Evolutionary conservation across 2,888 invertebrate species (phyloP), one percentile per base, ranked within the genome.

Genomic region (Napeogenes inachia): DNA sequence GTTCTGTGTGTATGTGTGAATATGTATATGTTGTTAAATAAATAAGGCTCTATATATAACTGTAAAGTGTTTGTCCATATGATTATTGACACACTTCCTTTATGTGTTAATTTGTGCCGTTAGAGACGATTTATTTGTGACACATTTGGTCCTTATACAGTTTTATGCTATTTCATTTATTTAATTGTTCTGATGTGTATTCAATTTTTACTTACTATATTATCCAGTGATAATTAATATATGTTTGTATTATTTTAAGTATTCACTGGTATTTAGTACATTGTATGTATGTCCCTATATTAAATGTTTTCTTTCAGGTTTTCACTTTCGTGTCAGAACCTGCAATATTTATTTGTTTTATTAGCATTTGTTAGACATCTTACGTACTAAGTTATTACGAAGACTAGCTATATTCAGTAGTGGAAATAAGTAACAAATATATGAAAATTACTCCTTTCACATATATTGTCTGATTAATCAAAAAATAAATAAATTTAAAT

Each of bases 261-360:
- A 21, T 21, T 21, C 21, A 21, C 21, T 21, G 21, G 21, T 21
- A 21, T 21, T 21, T 21, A 21, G 21, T 21, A 21, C 21, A 50
- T n/a, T 12, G 30, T 50, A 30, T 30, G 21, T 50, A 30, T 50
- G 30, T 30, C 4, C 30, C 8, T 21, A 50, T 50, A n/a, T 42
- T 42, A 42, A 42, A 42, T 42, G 38, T 50, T 50, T 50, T 30
- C 30, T 50, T 50, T 50, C 50, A 50, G 50, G 10, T 30, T 50
- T 50, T 50, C 60, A 63, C 57, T 38, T 56, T 63, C 8, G 63
- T 54, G 60, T 54, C 56, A 45, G 45, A n/a, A 57, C 57, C 13
- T 59, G 64, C 56, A 62, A 64, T 64, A 57, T 64, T 64, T 64
- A 57, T 53, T 38, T 55, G 32, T 45, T 62, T 57, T 62, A 59